Base-by-base conservation (phyloP, 2,797 vertebrate genomes). In the Pitangus sulphuratus region DNA sequence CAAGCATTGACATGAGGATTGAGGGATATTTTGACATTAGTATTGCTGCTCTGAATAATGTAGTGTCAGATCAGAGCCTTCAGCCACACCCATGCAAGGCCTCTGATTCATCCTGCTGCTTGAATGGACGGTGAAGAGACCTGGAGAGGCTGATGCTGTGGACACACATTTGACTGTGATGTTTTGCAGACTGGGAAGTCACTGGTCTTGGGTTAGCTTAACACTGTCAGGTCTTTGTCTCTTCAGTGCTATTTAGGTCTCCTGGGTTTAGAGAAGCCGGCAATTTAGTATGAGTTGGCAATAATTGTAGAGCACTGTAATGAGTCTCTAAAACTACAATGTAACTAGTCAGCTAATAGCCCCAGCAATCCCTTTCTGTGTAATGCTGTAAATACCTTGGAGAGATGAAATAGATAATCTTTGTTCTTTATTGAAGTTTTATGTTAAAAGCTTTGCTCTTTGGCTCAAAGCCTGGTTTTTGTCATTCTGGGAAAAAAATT, bases 281-380 rank as follows among this genome's bases (percentile, higher is more conserved):
- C 92, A 95, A 95, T 96, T 97, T 91, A 95, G 82, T 93, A 76
- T 93, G 89, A 96, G 70, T 42, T 89, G 92, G 90, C 94, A 96
- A 84, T 95, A 96, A 97, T 93, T 94, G 70, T 14, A 87, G 92
- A 78, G 84, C 28, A 30, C 48, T 45, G 15, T 75, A 95, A 87
- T 58, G 82, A 90, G 87, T 87, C 48, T 90, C 56, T 87, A 48
- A 87, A 93, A 76, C 60, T 89, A 30, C 51, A 81, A 20, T 60
- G 70, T 70, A 88, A 77, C 74, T 72, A 86, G 61, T 89, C 84
- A 90, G 81, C 58, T 96, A 93, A 92, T 44, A 90, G 83, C 74
- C 12, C 5, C 83, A 84, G 93, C 93, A 95, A 84, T 65, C 78
- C 68, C 40, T 45, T 93, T 70, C 72, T 72, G 21, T 92, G 64